phyloP scores from a whole-genome alignment of 2,113 vertebrate species.

The Sorex fumeus region DNA sequence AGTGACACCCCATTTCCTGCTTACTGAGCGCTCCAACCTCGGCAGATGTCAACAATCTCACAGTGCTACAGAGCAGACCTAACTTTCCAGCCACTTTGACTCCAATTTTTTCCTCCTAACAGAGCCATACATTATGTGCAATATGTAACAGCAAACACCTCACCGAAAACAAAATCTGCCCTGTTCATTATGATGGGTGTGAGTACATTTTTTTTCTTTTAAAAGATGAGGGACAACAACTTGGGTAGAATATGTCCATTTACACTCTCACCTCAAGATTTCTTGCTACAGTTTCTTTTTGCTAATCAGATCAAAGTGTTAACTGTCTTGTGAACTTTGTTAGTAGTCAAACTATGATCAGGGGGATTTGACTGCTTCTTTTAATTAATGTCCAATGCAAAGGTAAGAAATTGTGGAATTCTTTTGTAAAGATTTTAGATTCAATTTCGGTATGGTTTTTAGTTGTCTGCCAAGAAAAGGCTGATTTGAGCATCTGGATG shows the following conservation, averaged over 20 bases:
- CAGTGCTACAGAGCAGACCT: slow-evolving; percentile 93
- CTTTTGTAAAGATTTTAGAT: slow-evolving; percentile 77
- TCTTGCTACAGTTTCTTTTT: slow-evolving; percentile 75
- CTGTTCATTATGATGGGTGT: slow-evolving; percentile 84
- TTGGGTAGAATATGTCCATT: slow-evolving; percentile 60
- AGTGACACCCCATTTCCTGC: slow-evolving; percentile 99
- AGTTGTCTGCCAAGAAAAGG: slow-evolving; percentile 87
- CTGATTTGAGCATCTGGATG: slow-evolving; percentile 90
- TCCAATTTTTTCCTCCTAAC: slow-evolving; percentile 90
- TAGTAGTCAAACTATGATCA: slow-evolving; percentile 77
- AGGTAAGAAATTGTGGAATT: slow-evolving; percentile 72
- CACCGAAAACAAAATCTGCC: slow-evolving; percentile 89
- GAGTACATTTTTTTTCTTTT: slow-evolving; percentile 30
- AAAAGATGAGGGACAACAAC: slow-evolving; percentile 22
- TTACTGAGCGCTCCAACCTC: slow-evolving; percentile 99
- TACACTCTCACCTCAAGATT: slow-evolving; percentile 70
- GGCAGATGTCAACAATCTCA: slow-evolving; percentile 99
- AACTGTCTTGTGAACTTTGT: slow-evolving; percentile 85
- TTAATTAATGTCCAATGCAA: slow-evolving; percentile 79
- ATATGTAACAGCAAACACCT: slow-evolving; percentile 90
- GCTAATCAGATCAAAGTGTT: slow-evolving; percentile 80
- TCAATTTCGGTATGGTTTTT: slow-evolving; percentile 62
- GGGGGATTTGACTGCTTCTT: slow-evolving; percentile 58
- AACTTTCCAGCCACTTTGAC: slow-evolving; percentile 94
- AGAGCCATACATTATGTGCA: slow-evolving; percentile 92